phyloP scores from a whole-genome alignment of 2,797 vertebrate species.

The Darevskia mixta region DNA sequence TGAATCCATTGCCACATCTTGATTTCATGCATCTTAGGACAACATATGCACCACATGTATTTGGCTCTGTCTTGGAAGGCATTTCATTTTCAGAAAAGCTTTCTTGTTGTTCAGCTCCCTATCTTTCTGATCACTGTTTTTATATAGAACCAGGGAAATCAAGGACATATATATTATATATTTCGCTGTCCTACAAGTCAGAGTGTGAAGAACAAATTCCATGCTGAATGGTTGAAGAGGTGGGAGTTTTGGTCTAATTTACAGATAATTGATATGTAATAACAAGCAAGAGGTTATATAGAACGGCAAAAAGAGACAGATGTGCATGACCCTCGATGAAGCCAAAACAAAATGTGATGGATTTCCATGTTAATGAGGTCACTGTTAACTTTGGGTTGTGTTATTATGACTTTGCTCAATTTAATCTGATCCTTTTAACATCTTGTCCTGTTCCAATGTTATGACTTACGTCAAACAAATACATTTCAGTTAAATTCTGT shows the following conservation, averaged over 20 bases:
- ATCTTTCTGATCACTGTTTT: background rate
- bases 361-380: background rate
- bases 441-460: background rate
- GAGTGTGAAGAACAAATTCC: background rate
- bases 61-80: background rate
- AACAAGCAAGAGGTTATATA: background rate
- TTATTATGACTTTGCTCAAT: background rate
- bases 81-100: conserved; percentile 10
- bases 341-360: background rate
- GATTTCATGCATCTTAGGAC: background rate
- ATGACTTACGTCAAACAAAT: background rate
- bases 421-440: background rate
- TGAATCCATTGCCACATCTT: background rate
- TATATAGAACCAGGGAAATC: background rate
- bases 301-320: no score
- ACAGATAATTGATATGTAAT: background rate
- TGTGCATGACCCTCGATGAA: no score
- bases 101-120: background rate
- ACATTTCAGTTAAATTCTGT: conserved; percentile 4
- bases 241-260: background rate
- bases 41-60: background rate
- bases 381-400: background rate
- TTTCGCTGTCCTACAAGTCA: no score
- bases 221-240: background rate
- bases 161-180: background rate